Base-by-base conservation (phyloP, 2,113 vertebrate species). In the Scalopus aquaticus region DNA sequence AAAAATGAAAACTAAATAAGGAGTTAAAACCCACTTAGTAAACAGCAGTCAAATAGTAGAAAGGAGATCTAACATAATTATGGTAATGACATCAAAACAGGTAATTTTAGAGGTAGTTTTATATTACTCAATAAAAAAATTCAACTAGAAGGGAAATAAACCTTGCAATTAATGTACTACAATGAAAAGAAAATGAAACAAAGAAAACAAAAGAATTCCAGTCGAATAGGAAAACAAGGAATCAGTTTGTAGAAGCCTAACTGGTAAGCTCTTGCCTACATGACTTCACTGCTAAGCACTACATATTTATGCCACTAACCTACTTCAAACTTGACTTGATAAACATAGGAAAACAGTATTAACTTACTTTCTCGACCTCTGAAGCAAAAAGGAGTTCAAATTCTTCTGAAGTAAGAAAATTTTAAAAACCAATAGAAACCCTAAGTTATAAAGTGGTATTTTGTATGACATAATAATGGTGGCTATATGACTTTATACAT, bases 91-190 rank as follows among this genome's bases (percentile, higher is more conserved):
- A 93, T 60, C 62, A 92, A 96, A 94, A 90, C 32, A 93, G 11
- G 44, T 6, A 73, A 70, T 70, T 90, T 92, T 72, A 60, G 15
- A 84, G 96, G 39, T n/a, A 65, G 9, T 42, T 90, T 64, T 84
- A 78, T 3, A 91, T 49, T 78, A 84, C 51, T 46, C 69, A 90
- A 2, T 79, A 88, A 86, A 85, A 1, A 86, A 91, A 82, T 93
- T 79, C 62, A 80, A 94, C 58, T 86, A 81, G 80, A 26, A 77
- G n/a, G 32, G 15, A 92, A 85, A 89, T 81, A 90, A 95, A 97
- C 84, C 19, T 28, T 73, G 24, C 35, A 92, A 74, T 0, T 95
- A 42, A 96, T 88, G 5, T 0, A 65, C 76, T 44, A 90, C 35
- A 62, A 74, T 81, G 42, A 93, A 76, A 42, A 91, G 49, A 28